These are phyloP conservation scores for Zaprionus davidi DNA, from an alignment of 1,140 invertebrate species.

Conservation along the genomic window DNA sequence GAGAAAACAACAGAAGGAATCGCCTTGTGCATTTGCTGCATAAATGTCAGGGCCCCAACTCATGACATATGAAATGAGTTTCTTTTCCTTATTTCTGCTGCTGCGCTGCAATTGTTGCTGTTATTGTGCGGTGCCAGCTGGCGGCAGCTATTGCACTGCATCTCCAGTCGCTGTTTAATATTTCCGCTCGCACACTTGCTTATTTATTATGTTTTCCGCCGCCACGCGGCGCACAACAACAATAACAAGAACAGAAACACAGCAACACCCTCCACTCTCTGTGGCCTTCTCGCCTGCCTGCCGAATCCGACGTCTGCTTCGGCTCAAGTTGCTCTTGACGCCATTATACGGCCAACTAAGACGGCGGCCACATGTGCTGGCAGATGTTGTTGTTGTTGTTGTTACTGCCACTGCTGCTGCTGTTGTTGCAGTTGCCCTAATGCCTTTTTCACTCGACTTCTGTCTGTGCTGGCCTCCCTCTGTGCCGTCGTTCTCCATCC, in stretches of 20 bases:
- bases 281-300: neutral
- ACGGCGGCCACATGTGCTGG: constrained; percentile 35
- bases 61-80: constrained; percentile 78
- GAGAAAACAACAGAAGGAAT: constrained; percentile 22
- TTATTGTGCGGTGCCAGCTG: constrained; percentile 59
- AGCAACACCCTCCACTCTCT: neutral
- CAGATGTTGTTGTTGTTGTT: neutral
- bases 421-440: constrained; percentile 28
- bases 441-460: constrained; percentile 44
- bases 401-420: neutral
- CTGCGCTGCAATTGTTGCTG: constrained; percentile 23
- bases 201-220: constrained; percentile 80
- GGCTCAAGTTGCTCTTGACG: constrained; percentile 47
- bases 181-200: constrained; percentile 79
- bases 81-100: constrained; percentile 14
- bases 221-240: constrained; percentile 55
- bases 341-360: constrained; percentile 44
- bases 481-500: constrained; percentile 27
- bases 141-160: constrained; percentile 45
- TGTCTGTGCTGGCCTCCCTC: constrained; percentile 14
- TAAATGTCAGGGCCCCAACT: constrained; percentile 68
- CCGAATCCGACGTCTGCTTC: constrained; percentile 6
- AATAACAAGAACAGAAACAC: neutral
- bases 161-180: constrained; percentile 71
- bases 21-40: constrained; percentile 62